Percentiles rank a stretch among this genome's conserved stretches.
These are phyloP conservation scores for Temnothorax ravouxi DNA, from an alignment of 2,888 invertebrate species.

Conservation along the genomic window DNA sequence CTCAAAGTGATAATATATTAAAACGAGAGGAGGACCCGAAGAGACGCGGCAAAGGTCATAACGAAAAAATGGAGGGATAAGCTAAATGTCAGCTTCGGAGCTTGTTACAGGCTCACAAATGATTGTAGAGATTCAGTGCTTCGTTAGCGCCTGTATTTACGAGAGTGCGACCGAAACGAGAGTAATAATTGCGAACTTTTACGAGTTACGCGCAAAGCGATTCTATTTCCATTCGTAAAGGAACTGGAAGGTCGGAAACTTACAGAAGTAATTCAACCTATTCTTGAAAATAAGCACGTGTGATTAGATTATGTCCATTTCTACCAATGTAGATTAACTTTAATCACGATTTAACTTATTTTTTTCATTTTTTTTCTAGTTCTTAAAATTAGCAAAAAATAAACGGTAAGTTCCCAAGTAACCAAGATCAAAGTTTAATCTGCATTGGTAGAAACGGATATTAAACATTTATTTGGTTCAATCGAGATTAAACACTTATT, in stretches of 20 bases:
- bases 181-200: conserved; percentile 57
- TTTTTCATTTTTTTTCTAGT: no score
- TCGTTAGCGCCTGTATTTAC: conserved; percentile 58
- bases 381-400: no score
- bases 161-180: conserved; percentile 36
- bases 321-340: no score
- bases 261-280: neutral
- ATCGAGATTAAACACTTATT: conserved; percentile 15
- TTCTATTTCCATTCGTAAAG: neutral
- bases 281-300: neutral
- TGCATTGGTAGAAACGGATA: no score
- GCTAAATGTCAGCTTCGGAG: conserved; percentile 71
- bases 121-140: conserved; percentile 61
- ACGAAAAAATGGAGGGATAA: conserved; percentile 57
- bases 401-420: no score
- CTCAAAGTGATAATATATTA: conserved; percentile 42
- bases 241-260: neutral
- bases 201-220: conserved; percentile 36
- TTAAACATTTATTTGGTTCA: neutral
- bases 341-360: no score
- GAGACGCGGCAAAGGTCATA: conserved; percentile 57
- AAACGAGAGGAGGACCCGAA: conserved; percentile 30
- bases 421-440: no score
- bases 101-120: conserved; percentile 62
- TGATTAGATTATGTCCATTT: neutral